phyloP scores from a whole-genome alignment of 2,113 vertebrate genomes.

The Tetrax tetrax region DNA sequence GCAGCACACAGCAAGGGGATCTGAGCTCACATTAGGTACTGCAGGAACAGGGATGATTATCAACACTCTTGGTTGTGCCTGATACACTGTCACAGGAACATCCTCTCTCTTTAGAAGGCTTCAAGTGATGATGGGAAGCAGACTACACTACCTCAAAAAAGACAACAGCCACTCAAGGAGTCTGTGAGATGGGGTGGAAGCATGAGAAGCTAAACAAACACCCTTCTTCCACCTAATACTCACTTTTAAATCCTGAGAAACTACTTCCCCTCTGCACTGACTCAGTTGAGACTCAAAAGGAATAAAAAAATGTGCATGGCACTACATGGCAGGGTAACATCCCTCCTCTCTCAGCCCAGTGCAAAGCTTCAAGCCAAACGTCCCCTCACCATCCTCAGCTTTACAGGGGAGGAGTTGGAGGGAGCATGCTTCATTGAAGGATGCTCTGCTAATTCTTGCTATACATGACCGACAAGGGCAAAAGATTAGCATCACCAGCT shows the following conservation, averaged over 20 bases:
- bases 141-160: neutral
- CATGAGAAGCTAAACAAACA: neutral
- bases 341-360: neutral
- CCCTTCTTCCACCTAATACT: neutral
- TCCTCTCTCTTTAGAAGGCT: neutral
- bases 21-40: neutral
- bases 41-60: neutral
- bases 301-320: neutral
- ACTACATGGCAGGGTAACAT: neutral
- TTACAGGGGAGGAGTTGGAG: neutral
- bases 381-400: neutral
- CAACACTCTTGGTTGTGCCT: neutral
- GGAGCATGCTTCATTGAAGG: neutral
- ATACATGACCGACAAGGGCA: neutral
- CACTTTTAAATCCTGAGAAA: neutral
- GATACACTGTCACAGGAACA: neutral
- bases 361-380: neutral
- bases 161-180: neutral
- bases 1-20: neutral
- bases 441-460: constrained; percentile 25
- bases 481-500: constrained; percentile 41
- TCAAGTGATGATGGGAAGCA: neutral
- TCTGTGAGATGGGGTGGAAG: neutral
- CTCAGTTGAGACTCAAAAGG: neutral
- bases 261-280: neutral